Percentiles rank a stretch among this genome's conserved stretches.
Evolutionary conservation across 2,888 invertebrate genomes (phyloP).

Genomic region (Hemithea aestivaria): DNA sequence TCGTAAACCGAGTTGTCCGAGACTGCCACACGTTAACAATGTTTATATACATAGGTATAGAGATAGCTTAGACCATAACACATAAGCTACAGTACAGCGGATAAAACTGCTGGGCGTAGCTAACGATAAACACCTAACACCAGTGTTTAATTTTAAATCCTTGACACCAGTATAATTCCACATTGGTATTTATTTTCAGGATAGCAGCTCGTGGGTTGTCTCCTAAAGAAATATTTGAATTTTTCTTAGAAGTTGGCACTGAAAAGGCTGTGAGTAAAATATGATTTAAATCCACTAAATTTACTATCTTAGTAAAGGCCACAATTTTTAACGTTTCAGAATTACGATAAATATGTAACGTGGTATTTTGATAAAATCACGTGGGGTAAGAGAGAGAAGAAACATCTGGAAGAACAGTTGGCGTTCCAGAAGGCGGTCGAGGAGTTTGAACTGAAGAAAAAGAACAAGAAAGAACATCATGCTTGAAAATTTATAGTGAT

Average conservation of each 20-base stretch:
- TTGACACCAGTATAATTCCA: too few species aligned
- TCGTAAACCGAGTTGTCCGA: too few species aligned
- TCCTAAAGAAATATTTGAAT: constrained; percentile 43
- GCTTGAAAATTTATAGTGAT: constrained; percentile 2
- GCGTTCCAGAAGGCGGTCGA: constrained; percentile 40
- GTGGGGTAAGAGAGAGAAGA: constrained; percentile 48
- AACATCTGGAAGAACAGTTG: constrained; percentile 39
- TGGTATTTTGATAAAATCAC: constrained; percentile 55
- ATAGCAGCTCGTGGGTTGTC: constrained; percentile 49
- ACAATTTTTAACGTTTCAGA: constrained; percentile 33
- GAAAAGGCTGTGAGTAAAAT: constrained; percentile 40
- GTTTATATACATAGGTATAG: too few species aligned
- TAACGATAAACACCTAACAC: too few species aligned
- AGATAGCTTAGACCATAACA: too few species aligned
- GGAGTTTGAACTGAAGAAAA: constrained; percentile 39
- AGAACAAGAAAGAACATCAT: constrained; percentile 24
- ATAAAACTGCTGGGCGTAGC: too few species aligned
- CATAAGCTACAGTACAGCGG: too few species aligned
- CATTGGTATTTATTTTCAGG: constrained; percentile 42
- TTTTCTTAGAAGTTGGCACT: constrained; percentile 36
- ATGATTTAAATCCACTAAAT: too few species aligned
- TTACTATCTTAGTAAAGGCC: too few species aligned
- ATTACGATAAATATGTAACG: constrained; percentile 49
- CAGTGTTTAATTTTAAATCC: too few species aligned
- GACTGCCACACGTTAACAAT: too few species aligned